Base-by-base conservation (phyloP, 2,113 vertebrate species). In the Upupa epops region DNA sequence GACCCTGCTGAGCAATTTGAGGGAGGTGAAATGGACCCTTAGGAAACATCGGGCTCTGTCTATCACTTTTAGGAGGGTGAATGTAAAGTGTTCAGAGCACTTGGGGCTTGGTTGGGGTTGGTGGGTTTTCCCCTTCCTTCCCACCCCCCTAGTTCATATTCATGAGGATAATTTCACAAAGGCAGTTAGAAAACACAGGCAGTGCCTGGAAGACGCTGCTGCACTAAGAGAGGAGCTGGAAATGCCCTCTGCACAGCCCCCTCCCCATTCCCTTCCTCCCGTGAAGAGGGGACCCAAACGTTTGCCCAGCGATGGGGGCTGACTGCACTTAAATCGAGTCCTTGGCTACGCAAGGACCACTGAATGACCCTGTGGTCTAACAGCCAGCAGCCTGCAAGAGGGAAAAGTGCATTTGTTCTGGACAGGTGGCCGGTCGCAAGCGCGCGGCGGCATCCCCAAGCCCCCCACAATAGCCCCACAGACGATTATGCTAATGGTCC, bases 401-500 rank as follows among this genome's bases (percentile, higher is more conserved):
- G 96, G 95, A 97, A 69, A 83, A 96, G 96, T 97, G 97, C 98
- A 98, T 98, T 98, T 98, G 97, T 98, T 97, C 95, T 97, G 97
- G 98, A 98, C 98, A 98, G 98, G 98, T 98, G 98, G 98, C 96
- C 88, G 52, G 97, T 96, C 97, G 96, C 96, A 93, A 69, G 93
- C 96, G 96, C 42, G 56, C 84, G 92, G 90, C 48, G 89, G 96
- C 97, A 97, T 91, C 95, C 96, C 90, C 96, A 97, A 85, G 97
- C 97, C 96, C 56, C 97, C 98, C 97, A 98, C 98, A 98, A 98
- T 97, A 96, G 97, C 93, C 87, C 96, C 96, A 98, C 98, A 98
- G 98, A 98, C 72, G 97, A 98, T 98, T 98, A 98, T 98, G 98
- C 97, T 98, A 98, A 98, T 98, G 55, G 9, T 68, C 92, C 96